Percentiles rank a stretch among this genome's conserved stretches.
These are phyloP conservation scores for Vanessa tameamea DNA, from an alignment of 1,140 invertebrate species.

Conservation along the genomic window DNA sequence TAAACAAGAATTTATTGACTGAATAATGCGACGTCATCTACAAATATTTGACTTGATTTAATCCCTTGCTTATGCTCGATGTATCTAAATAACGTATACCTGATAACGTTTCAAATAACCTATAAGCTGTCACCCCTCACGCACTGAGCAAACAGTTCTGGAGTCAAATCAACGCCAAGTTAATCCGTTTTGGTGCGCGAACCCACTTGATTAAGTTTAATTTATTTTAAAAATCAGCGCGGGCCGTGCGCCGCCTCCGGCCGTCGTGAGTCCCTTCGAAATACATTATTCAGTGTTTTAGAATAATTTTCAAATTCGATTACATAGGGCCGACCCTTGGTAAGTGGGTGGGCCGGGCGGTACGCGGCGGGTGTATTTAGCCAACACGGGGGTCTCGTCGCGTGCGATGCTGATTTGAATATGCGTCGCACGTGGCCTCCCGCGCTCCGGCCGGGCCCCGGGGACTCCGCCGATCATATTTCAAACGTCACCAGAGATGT, in stretches of 20 bases:
- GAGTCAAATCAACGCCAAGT: constrained; percentile 78
- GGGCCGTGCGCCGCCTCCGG: constrained; percentile 66
- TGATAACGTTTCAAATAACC: constrained; percentile 67
- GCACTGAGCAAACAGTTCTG: constrained; percentile 65
- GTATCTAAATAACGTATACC: constrained; percentile 44
- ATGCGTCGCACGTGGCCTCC: constrained; percentile 73
- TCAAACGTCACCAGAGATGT: constrained; percentile 80
- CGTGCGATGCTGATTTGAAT: constrained; percentile 79
- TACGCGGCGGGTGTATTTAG: constrained; percentile 77
- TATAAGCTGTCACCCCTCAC: constrained; percentile 67
- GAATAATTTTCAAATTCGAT: constrained; percentile 82
- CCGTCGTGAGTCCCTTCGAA: constrained; percentile 64
- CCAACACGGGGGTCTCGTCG: constrained; percentile 77
- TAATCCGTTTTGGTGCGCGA: constrained; percentile 80
- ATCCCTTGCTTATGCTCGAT: not conserved
- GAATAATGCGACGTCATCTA: not conserved
- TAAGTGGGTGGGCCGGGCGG: constrained; percentile 78
- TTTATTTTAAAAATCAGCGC: constrained; percentile 79
- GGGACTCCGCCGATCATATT: constrained; percentile 79
- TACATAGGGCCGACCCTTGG: constrained; percentile 79
- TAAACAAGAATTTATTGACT: not conserved
- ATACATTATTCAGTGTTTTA: constrained; percentile 82
- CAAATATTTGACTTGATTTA: constrained; percentile 1
- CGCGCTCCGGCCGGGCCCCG: constrained; percentile 53
- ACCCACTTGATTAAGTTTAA: constrained; percentile 80